Evolutionary conservation across 2,888 invertebrate genomes (phyloP).

Genomic region (Erpobdella octoculata): DNA sequence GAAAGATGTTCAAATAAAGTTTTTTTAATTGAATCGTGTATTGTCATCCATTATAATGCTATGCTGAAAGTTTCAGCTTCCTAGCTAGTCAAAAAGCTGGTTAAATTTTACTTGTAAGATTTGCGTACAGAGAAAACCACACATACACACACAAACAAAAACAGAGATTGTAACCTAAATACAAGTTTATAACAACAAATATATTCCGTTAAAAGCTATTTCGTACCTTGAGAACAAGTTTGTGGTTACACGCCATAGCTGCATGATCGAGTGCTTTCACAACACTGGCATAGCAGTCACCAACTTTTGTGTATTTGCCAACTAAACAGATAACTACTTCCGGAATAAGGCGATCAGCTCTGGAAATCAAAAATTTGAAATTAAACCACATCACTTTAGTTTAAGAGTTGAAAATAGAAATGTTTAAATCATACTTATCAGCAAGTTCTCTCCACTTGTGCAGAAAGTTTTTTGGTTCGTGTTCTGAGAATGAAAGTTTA

Average conservation of each 20-base stretch:
- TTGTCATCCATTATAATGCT: too few relatives aligned
- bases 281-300: slow-evolving; percentile 93
- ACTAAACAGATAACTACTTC: slow-evolving; percentile 82
- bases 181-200: too few relatives aligned
- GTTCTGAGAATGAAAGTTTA: slow-evolving; percentile 61
- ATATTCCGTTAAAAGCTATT: too few relatives aligned
- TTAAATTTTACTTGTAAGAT: too few relatives aligned
- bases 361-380: slow-evolving; percentile 38
- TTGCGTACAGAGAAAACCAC: too few relatives aligned
- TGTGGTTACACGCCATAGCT: slow-evolving; percentile 72
- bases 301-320: slow-evolving; percentile 89
- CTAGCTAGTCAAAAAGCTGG: too few relatives aligned
- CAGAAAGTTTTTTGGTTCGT: slow-evolving; percentile 66
- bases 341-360: slow-evolving; percentile 71
- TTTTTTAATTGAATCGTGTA: too few relatives aligned
- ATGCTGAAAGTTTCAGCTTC: too few relatives aligned
- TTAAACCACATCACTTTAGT: not conserved
- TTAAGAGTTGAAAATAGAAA: not conserved
- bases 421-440: slow-evolving; percentile 55
- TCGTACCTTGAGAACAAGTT: slow-evolving; percentile 67
- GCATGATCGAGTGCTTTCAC: slow-evolving; percentile 90
- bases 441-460: slow-evolving; percentile 82
- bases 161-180: too few relatives aligned
- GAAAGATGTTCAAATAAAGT: too few relatives aligned
- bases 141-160: too few relatives aligned